These are phyloP conservation scores for Orthosia cruda DNA, from an alignment of 2,888 invertebrate species.

Conservation along the genomic window DNA sequence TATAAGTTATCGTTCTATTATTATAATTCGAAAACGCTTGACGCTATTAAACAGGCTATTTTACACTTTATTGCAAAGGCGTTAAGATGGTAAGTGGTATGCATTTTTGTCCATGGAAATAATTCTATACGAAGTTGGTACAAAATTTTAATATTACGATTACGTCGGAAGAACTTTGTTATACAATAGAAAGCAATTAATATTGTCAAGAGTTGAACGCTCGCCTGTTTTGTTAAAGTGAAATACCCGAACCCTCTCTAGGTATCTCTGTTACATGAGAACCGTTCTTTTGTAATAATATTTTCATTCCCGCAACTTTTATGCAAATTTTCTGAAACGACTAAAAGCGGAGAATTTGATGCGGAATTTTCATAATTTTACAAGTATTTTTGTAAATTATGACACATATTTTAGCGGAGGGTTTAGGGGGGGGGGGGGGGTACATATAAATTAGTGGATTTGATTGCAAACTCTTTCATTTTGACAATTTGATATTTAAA, in stretches of 20 bases:
- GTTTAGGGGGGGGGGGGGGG: too few relatives aligned
- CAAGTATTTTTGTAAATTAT: constrained; percentile 1
- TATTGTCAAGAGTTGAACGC: constrained; percentile 60
- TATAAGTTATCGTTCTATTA: constrained; percentile 9
- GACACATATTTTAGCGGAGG: background rate
- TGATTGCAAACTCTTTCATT: too few relatives aligned
- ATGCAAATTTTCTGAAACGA: constrained; percentile 9
- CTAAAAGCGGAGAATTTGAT: constrained; percentile 18
- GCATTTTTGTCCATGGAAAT: background rate
- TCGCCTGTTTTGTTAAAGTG: constrained; percentile 51
- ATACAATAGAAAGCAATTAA: constrained; percentile 67
- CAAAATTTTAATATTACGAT: constrained; percentile 55
- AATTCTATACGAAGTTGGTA: constrained; percentile 19
- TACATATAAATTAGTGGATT: too few relatives aligned
- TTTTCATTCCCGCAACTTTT: constrained; percentile 30
- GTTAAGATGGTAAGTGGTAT: constrained; percentile 15
- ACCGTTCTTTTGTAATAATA: constrained; percentile 39
- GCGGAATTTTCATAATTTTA: background rate
- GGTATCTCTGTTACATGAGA: constrained; percentile 23
- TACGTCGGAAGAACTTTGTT: constrained; percentile 47
- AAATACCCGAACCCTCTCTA: constrained; percentile 24
- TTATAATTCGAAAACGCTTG: constrained; percentile 1
- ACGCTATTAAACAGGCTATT: background rate
- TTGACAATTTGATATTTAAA: too few relatives aligned
- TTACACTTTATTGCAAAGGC: background rate